Conservation (phyloP, 1,140 invertebrate species). For the Caerostris darwini region DNA sequence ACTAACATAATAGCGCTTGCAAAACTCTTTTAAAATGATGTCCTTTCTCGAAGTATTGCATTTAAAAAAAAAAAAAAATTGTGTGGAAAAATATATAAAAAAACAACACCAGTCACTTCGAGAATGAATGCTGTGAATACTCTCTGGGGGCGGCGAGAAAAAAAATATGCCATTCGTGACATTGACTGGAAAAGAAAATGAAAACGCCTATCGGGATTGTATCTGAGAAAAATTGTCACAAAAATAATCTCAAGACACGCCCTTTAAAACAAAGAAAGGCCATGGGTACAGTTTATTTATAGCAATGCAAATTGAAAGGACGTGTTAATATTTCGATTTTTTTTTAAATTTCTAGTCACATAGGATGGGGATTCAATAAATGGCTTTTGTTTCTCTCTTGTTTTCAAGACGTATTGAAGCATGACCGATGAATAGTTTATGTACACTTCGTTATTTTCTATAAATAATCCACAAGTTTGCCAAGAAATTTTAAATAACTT, state of each 20-base stretch:
- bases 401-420: too few relatives aligned
- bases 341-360: background rate
- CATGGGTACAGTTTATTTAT: conserved; percentile 4
- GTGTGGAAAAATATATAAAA: background rate
- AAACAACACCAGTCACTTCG: background rate
- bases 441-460: too few relatives aligned
- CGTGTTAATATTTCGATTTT: background rate
- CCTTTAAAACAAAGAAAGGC: conserved; percentile 9
- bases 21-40: too few relatives aligned
- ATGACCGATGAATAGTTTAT: too few relatives aligned
- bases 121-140: conserved; percentile 26
- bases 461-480: too few relatives aligned
- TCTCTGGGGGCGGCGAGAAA: conserved; percentile 23
- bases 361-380: background rate
- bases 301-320: background rate
- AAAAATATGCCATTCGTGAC: conserved; percentile 9
- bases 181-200: conserved; percentile 17
- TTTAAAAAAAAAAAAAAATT: too few relatives aligned
- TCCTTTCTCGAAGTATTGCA: too few relatives aligned
- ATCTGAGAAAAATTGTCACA: conserved; percentile 26
- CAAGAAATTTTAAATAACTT: too few relatives aligned
- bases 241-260: conserved; percentile 34
- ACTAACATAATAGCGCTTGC: too few relatives aligned
- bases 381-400: too few relatives aligned
- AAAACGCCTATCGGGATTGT: conserved; percentile 34